These are phyloP conservation scores for Pomatostomus ruficeps DNA, from an alignment of 2,113 vertebrate genomes.

Conservation along the genomic window DNA sequence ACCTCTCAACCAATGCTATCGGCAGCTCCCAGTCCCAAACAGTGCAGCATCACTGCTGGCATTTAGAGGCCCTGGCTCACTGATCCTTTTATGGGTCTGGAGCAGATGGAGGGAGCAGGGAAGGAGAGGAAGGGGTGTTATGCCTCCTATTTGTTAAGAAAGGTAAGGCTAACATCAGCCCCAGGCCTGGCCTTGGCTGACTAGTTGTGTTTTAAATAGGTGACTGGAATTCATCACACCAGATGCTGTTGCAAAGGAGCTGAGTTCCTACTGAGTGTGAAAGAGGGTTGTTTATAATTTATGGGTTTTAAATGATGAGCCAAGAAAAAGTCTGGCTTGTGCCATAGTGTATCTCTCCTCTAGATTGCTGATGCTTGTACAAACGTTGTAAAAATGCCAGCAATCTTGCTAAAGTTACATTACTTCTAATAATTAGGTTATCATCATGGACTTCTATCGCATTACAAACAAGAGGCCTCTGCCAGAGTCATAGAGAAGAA, in stretches of 20 bases:
- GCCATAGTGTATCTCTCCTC: conserved; percentile 64
- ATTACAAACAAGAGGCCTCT: neutral
- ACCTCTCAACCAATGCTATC: neutral
- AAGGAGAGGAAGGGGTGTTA: neutral
- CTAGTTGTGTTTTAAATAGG: conserved; percentile 35
- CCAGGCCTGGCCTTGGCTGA: neutral
- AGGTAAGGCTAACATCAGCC: conserved; percentile 9
- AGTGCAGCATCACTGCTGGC: neutral
- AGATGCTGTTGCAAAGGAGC: conserved; percentile 82
- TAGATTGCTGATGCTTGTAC: conserved; percentile 45
- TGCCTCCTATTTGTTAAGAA: neutral
- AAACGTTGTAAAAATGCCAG: conserved; percentile 45
- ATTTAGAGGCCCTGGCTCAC: neutral
- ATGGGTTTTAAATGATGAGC: conserved; percentile 88
- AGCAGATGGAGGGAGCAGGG: neutral
- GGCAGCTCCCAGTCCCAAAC: neutral
- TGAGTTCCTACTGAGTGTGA: conserved; percentile 81
- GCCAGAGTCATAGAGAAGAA: neutral
- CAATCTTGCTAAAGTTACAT: neutral
- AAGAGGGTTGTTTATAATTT: conserved; percentile 88
- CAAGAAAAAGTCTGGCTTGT: conserved; percentile 80
- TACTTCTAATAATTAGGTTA: conserved; percentile 43
- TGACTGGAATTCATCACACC: conserved; percentile 48
- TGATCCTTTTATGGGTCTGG: neutral
- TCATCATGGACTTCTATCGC: neutral